Percentiles rank a stretch among this genome's conserved stretches.
phyloP scores from a whole-genome alignment of 1,140 invertebrate genomes.

The Lineus longissimus region DNA sequence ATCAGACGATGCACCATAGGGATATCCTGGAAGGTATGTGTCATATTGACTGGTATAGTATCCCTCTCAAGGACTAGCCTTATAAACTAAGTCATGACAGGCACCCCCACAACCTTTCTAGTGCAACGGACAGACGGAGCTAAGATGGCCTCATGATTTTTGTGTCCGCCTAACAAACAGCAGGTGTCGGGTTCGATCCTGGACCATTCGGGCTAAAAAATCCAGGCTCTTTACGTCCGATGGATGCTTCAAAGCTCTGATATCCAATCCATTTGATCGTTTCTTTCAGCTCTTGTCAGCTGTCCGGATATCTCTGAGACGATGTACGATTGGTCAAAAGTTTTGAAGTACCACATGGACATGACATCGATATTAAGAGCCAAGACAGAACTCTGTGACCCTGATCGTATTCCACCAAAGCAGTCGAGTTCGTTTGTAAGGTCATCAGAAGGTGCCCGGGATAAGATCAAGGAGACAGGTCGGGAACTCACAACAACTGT shows the following conservation, averaged over 20 bases:
- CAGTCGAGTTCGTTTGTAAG: too few relatives aligned
- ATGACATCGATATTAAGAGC: constrained; percentile 42
- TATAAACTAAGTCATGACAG: background rate
- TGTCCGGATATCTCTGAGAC: constrained; percentile 26
- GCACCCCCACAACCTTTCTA: background rate
- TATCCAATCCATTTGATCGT: background rate
- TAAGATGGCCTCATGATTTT: too few relatives aligned
- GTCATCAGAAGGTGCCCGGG: too few relatives aligned
- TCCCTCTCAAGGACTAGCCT: background rate
- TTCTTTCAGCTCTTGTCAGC: constrained; percentile 32
- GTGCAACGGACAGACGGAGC: too few relatives aligned
- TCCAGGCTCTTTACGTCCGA: too few relatives aligned
- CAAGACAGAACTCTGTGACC: constrained; percentile 29
- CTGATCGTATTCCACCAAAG: background rate
- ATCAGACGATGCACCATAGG: constrained; percentile 39
- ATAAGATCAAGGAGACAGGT: too few relatives aligned
- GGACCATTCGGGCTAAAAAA: too few relatives aligned
- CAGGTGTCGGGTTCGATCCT: too few relatives aligned
- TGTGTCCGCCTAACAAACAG: too few relatives aligned
- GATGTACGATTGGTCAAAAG: constrained; percentile 43
- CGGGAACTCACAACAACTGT: constrained; percentile 39
- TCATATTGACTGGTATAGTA: background rate
- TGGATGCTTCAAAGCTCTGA: too few relatives aligned
- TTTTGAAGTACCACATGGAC: constrained; percentile 45
- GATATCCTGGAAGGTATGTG: constrained; percentile 40